phyloP scores from a whole-genome alignment of 1,140 invertebrate genomes.

The Cardiocondyla obscurior region DNA sequence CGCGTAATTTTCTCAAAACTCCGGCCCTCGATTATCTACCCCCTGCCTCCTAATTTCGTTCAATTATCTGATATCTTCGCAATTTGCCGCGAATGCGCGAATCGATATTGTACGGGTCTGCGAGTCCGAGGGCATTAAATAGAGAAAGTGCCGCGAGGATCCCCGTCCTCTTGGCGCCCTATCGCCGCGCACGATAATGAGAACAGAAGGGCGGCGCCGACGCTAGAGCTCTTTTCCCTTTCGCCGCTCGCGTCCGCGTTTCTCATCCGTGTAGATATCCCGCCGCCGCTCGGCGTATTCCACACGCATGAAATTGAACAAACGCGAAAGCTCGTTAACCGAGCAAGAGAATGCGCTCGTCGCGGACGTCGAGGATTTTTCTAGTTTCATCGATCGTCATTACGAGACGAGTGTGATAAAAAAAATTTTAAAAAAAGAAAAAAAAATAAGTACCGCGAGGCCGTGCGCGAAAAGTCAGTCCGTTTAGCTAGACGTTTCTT shows the following conservation, averaged over 20 bases:
- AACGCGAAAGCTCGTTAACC: constrained; percentile 72
- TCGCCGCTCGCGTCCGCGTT: not conserved
- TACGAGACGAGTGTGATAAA: constrained; percentile 33
- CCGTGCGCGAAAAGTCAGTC: not conserved
- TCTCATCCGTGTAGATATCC: not conserved
- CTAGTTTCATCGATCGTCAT: constrained; percentile 65
- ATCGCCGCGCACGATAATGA: constrained; percentile 49
- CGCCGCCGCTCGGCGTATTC: constrained; percentile 19
- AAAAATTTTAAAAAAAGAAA: no score
- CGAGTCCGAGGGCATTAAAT: constrained; percentile 9
- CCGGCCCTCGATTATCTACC: constrained; percentile 8
- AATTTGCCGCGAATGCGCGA: constrained; percentile 40
- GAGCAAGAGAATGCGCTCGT: constrained; percentile 27
- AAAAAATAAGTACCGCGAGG: no score
- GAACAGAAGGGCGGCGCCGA: constrained; percentile 59
- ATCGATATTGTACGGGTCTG: constrained; percentile 37
- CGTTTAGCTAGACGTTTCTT: not conserved
- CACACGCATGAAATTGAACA: constrained; percentile 63
- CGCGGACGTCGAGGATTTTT: constrained; percentile 54
- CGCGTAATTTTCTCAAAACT: constrained; percentile 33
- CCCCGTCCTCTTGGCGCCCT: constrained; percentile 34
- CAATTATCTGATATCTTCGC: constrained; percentile 40
- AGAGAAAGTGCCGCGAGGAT: constrained; percentile 33
- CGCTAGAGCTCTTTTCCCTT: not conserved
- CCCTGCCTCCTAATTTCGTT: constrained; percentile 24